Conservation (phyloP, 2,888 invertebrate genomes). For the Nysson spinosus region DNA sequence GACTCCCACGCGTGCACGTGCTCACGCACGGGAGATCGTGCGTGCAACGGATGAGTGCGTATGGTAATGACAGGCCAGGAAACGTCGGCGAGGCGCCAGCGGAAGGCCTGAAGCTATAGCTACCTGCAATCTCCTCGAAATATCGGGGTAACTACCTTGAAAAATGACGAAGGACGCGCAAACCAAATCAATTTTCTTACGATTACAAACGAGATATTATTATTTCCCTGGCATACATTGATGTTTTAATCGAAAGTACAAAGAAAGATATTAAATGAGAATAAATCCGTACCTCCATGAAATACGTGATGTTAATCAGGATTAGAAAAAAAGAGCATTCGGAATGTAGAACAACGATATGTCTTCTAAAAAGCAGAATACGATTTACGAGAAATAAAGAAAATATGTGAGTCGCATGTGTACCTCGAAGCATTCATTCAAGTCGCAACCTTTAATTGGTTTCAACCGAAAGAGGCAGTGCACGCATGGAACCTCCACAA, state of each 20-base stretch:
- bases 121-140: conserved; percentile 55
- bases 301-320: too few relatives aligned
- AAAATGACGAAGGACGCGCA: conserved; percentile 30
- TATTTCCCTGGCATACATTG: too few relatives aligned
- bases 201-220: too few relatives aligned
- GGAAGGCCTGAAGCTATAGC: conserved; percentile 60
- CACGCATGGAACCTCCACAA: conserved; percentile 41
- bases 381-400: conserved; percentile 21
- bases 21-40: conserved; percentile 65
- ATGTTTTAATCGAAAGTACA: too few relatives aligned
- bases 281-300: too few relatives aligned
- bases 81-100: conserved; percentile 69
- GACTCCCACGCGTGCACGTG: conserved; percentile 71
- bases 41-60: conserved; percentile 69
- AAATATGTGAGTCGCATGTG: conserved; percentile 36
- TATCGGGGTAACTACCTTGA: conserved; percentile 42
- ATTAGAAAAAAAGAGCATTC: too few relatives aligned
- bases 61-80: conserved; percentile 72
- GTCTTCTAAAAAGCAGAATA: conserved; percentile 17
- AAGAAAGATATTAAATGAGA: too few relatives aligned
- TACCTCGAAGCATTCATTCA: conserved; percentile 21
- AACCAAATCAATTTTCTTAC: conserved; percentile 33
- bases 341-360: too few relatives aligned
- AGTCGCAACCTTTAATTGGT: conserved; percentile 40
- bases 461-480: conserved; percentile 33